Evolutionary conservation across 2,113 vertebrate genomes (phyloP).

Genomic region (Urocitellus parryii): DNA sequence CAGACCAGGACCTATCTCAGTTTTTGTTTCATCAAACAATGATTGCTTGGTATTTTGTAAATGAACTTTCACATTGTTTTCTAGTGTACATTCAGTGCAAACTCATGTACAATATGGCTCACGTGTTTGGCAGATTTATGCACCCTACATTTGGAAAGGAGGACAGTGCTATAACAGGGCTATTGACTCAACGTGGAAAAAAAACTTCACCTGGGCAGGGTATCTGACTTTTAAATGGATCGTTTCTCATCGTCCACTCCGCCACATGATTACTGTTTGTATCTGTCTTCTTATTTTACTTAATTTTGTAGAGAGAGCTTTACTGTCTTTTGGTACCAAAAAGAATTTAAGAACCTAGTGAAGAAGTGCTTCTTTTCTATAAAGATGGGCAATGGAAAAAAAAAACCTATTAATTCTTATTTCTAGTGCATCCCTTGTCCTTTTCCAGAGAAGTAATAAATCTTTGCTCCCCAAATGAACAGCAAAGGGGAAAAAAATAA

Average conservation of each 20-base stretch:
- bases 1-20: neutral
- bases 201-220: neutral
- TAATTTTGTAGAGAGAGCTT: neutral
- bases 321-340: slow-evolving; percentile 21
- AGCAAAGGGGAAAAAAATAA: slow-evolving; percentile 51
- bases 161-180: neutral
- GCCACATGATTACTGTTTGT: neutral
- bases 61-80: neutral
- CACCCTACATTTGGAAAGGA: neutral
- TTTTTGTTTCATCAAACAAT: slow-evolving; percentile 39
- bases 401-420: slow-evolving; percentile 46
- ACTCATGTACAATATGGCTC: neutral
- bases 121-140: neutral
- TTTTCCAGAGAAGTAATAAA: slow-evolving; percentile 51
- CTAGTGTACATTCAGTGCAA: slow-evolving; percentile 5
- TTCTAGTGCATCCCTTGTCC: neutral
- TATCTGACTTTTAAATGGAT: slow-evolving; percentile 56
- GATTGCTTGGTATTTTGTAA: slow-evolving; percentile 46
- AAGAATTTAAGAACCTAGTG: slow-evolving; percentile 33
- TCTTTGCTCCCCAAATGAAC: slow-evolving; percentile 52
- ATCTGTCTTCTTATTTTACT: slow-evolving; percentile 34
- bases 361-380: neutral
- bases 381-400: neutral
- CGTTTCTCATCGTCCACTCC: neutral
- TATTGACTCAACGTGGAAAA: neutral